Evolutionary conservation across 2,888 invertebrate species (phyloP).

Genomic region (Spodoptera exigua): DNA sequence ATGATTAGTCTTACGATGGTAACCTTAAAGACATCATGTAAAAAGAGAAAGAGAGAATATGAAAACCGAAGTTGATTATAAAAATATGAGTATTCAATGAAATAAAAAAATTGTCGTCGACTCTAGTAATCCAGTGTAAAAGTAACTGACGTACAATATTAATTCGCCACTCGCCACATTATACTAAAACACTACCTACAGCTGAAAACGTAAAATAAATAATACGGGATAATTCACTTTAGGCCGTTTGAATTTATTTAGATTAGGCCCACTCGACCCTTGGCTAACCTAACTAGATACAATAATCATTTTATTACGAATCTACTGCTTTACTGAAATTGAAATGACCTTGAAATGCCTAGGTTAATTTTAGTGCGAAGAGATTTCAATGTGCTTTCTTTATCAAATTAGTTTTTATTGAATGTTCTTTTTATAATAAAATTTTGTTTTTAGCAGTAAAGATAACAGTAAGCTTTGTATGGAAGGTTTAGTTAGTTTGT

Average conservation of each 20-base stretch:
- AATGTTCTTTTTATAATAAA: not conserved
- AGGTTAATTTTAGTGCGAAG: conserved; percentile 28
- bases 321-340: conserved; percentile 28
- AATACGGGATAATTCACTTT: conserved; percentile 39
- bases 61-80: no score
- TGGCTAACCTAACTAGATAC: conserved; percentile 41
- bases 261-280: conserved; percentile 40
- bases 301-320: conserved; percentile 47
- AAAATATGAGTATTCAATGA: no score
- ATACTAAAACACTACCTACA: conserved; percentile 3
- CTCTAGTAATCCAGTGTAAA: no score
- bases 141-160: not conserved
- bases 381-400: conserved; percentile 26
- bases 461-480: no score
- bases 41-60: no score
- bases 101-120: no score
- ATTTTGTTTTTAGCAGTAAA: no score
- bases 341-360: conserved; percentile 32
- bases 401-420: conserved; percentile 18
- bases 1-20: no score
- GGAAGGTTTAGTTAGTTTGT: no score
- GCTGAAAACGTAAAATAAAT: conserved; percentile 32
- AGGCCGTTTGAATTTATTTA: conserved; percentile 38
- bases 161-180: not conserved
- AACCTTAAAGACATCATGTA: no score